These are phyloP conservation scores for Metalampra italica DNA, from an alignment of 2,888 invertebrate species.

Conservation along the genomic window DNA sequence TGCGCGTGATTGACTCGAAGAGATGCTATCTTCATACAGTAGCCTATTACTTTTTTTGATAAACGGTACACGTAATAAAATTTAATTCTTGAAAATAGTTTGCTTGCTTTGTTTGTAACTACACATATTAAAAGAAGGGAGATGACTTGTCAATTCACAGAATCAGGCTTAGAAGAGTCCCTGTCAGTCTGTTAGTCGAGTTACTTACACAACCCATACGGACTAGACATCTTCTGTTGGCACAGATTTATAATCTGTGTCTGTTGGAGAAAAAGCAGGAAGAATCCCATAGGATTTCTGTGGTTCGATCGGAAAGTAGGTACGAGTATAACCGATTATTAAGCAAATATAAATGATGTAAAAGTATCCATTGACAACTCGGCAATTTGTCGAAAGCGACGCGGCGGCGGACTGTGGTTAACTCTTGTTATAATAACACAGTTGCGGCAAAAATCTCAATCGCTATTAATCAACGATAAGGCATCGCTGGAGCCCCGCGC, in stretches of 20 bases:
- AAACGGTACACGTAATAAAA: not conserved
- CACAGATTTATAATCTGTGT: no score
- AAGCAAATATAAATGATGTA: slow-evolving; percentile 44
- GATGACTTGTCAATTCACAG: slow-evolving; percentile 1
- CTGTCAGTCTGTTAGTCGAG: no score
- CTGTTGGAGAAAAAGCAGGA: no score
- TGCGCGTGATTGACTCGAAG: slow-evolving; percentile 23
- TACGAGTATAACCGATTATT: slow-evolving; percentile 27
- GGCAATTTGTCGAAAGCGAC: slow-evolving; percentile 63
- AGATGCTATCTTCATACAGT: slow-evolving; percentile 11
- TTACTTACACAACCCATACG: no score
- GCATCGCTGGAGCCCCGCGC: slow-evolving; percentile 54
- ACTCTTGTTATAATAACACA: slow-evolving; percentile 63
- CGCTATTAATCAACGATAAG: slow-evolving; percentile 75
- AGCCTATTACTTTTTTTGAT: slow-evolving; percentile 8
- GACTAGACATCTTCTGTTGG: no score
- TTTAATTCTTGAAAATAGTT: not conserved
- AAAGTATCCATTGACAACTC: slow-evolving; percentile 54
- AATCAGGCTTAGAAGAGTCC: not conserved
- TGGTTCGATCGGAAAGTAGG: not conserved
- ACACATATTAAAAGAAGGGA: not conserved
- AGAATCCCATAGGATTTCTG: no score
- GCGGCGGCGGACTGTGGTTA: slow-evolving; percentile 50
- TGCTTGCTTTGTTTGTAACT: not conserved
- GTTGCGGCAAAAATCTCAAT: slow-evolving; percentile 70